Conservation (phyloP, 2,888 invertebrate genomes). For the Deroplatys truncata region DNA sequence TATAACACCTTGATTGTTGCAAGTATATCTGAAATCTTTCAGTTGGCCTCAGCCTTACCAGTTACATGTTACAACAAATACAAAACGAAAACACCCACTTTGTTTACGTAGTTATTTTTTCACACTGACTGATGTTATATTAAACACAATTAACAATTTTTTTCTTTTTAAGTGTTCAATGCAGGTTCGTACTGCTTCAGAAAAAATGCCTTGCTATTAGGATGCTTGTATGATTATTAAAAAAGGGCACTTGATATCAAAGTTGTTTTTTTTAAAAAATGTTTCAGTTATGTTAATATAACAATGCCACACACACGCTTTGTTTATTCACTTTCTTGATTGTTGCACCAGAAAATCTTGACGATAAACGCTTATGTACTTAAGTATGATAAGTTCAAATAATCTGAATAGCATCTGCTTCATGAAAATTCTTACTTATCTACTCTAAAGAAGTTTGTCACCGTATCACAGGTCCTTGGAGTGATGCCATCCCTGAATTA, state of each 20-base stretch:
- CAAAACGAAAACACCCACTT: background rate
- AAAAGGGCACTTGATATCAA: constrained; percentile 26
- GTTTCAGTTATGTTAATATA: background rate
- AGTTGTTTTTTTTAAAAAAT: constrained; percentile 3
- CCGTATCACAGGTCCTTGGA: background rate
- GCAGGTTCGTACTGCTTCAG: background rate
- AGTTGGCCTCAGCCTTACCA: background rate
- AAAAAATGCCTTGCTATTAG: background rate
- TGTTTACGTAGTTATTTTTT: background rate
- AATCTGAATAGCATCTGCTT: background rate
- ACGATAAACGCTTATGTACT: background rate
- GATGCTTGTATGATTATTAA: constrained; percentile 11
- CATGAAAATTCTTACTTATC: background rate
- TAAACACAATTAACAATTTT: background rate
- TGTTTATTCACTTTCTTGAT: background rate
- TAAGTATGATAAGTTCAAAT: background rate
- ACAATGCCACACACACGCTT: background rate
- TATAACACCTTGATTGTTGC: background rate
- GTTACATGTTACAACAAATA: background rate
- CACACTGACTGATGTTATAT: background rate
- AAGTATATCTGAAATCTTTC: background rate
- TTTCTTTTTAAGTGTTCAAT: background rate
- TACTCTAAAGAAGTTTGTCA: background rate
- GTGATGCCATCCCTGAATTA: background rate
- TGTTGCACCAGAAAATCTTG: background rate